A percentile compares a stretch with the other conserved stretches of the same genome.
phyloP scores from a whole-genome alignment of 1,140 invertebrate species.

The Tigriopus japonicus region DNA sequence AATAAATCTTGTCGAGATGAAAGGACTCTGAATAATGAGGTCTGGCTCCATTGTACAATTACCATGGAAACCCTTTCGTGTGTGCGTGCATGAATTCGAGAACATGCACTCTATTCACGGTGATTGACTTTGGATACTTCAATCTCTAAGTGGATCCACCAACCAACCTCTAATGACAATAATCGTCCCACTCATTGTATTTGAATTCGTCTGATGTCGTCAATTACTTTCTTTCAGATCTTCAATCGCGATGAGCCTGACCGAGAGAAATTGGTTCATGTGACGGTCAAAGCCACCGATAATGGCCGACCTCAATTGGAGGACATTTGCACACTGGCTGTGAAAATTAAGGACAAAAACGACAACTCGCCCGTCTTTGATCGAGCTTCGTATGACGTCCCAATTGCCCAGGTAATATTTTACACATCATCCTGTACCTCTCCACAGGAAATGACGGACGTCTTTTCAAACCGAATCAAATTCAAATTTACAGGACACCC shows the following conservation, averaged over 20 bases:
- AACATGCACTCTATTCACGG: too few relatives aligned
- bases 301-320: slow-evolving; percentile 61
- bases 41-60: too few relatives aligned
- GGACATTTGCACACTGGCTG: slow-evolving; percentile 68
- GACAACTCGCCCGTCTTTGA: slow-evolving; percentile 70
- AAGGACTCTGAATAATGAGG: too few relatives aligned
- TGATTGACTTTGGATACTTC: too few relatives aligned
- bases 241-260: slow-evolving; percentile 69
- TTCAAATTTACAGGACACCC: slow-evolving; percentile 31
- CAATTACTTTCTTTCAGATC: slow-evolving; percentile 30
- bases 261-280: slow-evolving; percentile 58
- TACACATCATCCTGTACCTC: too few relatives aligned
- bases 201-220: slow-evolving; percentile 14
- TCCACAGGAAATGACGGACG: too few relatives aligned
- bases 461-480: slow-evolving; percentile 18
- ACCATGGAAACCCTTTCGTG: too few relatives aligned
- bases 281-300: slow-evolving; percentile 60
- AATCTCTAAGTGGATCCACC: too few relatives aligned
- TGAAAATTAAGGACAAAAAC: slow-evolving; percentile 66
- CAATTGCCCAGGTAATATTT: neutral
- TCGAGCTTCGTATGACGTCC: slow-evolving; percentile 32
- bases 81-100: too few relatives aligned
- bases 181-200: neutral
- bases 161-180: too few relatives aligned
- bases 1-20: too few relatives aligned